Evolutionary conservation across 1,140 invertebrate genomes (phyloP).

Genomic region (Tetramorium simillimum): DNA sequence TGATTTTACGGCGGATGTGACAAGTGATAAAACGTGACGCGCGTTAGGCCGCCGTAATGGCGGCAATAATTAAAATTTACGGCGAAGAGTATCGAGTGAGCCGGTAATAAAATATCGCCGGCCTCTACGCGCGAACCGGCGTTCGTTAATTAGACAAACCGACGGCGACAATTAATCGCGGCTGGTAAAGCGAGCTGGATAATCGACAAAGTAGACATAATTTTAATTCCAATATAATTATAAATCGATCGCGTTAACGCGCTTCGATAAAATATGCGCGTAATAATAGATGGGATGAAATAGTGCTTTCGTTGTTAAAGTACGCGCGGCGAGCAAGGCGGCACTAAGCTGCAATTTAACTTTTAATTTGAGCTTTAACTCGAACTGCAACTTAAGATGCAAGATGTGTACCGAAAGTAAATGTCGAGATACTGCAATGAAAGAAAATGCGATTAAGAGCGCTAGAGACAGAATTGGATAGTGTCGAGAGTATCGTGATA

Average conservation of each 20-base stretch:
- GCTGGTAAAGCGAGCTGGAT: conserved; percentile 11
- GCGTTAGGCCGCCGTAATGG: conserved; percentile 41
- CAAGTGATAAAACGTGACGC: conserved; percentile 37
- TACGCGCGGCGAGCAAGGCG: neutral
- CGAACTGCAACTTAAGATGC: neutral
- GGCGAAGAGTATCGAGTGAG: neutral
- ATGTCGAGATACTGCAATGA: neutral
- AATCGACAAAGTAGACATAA: conserved; percentile 48
- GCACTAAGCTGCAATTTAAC: neutral
- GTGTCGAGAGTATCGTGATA: neutral
- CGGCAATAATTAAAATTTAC: conserved; percentile 55
- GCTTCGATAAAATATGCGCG: neutral
- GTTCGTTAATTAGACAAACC: conserved; percentile 57
- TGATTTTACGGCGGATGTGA: conserved; percentile 11
- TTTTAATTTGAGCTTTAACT: conserved; percentile 13
- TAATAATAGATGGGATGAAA: neutral
- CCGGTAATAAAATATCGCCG: conserved; percentile 48
- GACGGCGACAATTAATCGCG: conserved; percentile 47
- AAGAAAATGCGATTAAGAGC: neutral
- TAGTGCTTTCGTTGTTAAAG: conserved; percentile 2
- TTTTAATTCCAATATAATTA: conserved; percentile 31
- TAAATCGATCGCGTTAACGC: conserved; percentile 7
- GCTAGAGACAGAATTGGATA: neutral
- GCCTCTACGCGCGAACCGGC: conserved; percentile 2
- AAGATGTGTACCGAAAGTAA: conserved; percentile 15